A percentile compares a stretch with the other conserved stretches of the same genome.
Conservation (phyloP, 64 coral and sea anemone genomes). For the Dendronephthya gigantea region DNA sequence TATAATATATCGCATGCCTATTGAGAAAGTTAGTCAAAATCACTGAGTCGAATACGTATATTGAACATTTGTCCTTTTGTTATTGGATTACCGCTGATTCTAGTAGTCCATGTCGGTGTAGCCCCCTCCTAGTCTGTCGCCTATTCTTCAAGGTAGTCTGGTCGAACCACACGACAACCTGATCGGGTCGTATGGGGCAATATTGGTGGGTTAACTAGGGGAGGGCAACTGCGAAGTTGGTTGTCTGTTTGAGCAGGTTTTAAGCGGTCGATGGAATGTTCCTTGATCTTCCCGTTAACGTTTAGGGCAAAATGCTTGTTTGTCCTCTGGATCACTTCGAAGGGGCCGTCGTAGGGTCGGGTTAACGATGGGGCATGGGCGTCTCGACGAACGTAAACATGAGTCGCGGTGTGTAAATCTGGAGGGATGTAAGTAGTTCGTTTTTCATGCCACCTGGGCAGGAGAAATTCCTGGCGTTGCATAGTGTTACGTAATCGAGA, state of each 20-base stretch:
- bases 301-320: not conserved
- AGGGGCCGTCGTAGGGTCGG: constrained; percentile 3
- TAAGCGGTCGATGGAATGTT: constrained; percentile 1
- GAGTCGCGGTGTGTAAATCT: not conserved
- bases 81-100: too few species aligned
- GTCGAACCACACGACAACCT: not conserved
- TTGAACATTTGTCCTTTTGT: too few species aligned
- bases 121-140: constrained; percentile 18
- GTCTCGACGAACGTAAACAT: constrained; percentile 7
- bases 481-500: constrained; percentile 3
- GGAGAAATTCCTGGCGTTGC: not conserved
- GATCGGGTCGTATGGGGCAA: not conserved
- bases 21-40: too few species aligned
- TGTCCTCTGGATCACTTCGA: not conserved
- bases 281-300: not conserved
- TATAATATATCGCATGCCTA: too few species aligned
- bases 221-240: not conserved
- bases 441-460: not conserved
- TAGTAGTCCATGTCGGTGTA: too few species aligned
- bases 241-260: constrained; percentile 6
- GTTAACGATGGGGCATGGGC: not conserved
- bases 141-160: not conserved
- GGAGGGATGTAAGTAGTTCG: not conserved
- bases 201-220: not conserved
- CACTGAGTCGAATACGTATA: too few species aligned